Base-by-base conservation (phyloP, 2,113 vertebrate species). In the Arothron firmamentum region DNA sequence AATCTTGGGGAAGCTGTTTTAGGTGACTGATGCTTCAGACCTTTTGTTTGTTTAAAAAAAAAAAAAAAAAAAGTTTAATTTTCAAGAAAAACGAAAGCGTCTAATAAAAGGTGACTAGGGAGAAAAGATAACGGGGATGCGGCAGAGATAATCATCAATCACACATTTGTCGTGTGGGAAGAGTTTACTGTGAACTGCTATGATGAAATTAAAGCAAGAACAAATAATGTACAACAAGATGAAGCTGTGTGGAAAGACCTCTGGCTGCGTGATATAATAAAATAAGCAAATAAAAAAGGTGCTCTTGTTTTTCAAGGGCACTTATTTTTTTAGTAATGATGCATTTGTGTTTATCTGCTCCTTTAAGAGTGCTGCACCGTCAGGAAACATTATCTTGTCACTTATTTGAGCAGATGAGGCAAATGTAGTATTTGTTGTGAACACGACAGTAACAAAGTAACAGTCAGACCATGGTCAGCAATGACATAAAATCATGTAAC, bases 91-190 rank as follows among this genome's bases (percentile, higher is more conserved):
- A 3, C 47, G 25, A 23, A 38, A 58, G 47, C 65, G 55, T 13
- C 3, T 13, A 72, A 64, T 77, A 19, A 65, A 20, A 67, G 59
- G 70, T 54, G 59, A 79, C 70, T 56, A 48, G 38, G 19, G 25
- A 34, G 64, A 51, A 3, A 52, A 48, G 11, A 0, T 13, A 58
- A 34, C 25, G 46, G 13, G 43, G 52, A 53, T 60, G 65, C 60
- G 42, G 46, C 14, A 38, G 56, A 80, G 77, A 75, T 69, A 75
- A 69, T 50, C 31, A 10, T 34, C 64, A 72, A 82, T 83, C 81
- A 74, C 76, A 81, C 77, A 80, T 79, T 18, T 67, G 62, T 63
- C 57, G 51, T n/a, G 49, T 49, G 51, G 68, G 74, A 43, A 63
- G 25, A n/a, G 72, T 72, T 83, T 64, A 71, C 25, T 25, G 25